Evolutionary conservation across 2,888 invertebrate genomes (phyloP), one percentile per base, ranked within the genome.

Genomic region (Drosophila suboccidentalis): DNA sequence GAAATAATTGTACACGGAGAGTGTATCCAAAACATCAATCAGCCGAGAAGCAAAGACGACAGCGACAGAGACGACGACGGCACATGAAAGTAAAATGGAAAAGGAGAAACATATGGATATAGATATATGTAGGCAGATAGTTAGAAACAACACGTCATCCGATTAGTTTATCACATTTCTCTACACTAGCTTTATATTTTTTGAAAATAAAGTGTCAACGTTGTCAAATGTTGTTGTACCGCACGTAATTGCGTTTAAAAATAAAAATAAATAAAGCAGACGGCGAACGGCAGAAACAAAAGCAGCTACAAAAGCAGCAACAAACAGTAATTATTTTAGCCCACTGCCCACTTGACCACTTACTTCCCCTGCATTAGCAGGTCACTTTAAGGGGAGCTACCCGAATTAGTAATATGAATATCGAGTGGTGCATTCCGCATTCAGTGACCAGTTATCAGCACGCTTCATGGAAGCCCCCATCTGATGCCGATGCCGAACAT

Each of bases 181-280:
- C 17, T 65, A 62, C 71, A 54, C 44, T 61, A 51, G 63, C 50
- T 68, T 64, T 58, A n/a, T 50, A n/a, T 43, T 17, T 26, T 26
- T 11, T 11, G 11, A 71, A 43, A 19, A 17, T 26, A 70, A 17
- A 32, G 1, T 74, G 88, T 75, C 83, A 86, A 74, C 80, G 72
- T 75, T 67, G 81, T 62, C 62, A 51, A 60, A 78, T 26, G 38
- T 53, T 41, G 63, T 29, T 29, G 63, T 58, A 8, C 47, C 72
- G 68, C 71, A 70, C 80, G 88, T 89, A 85, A 89, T 85, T 85
- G 82, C 72, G 77, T 89, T 85, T 87, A 87, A 89, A 89, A 87
- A 84, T 84, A 87, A 82, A 85, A 85, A 84, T 84, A 89, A 82
- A 81, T 74, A 70, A 76, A 73, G 62, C 66, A 75, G 62, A 32